phyloP scores from a whole-genome alignment of 2,113 vertebrate species.

The Drymodes brunneopygia region DNA sequence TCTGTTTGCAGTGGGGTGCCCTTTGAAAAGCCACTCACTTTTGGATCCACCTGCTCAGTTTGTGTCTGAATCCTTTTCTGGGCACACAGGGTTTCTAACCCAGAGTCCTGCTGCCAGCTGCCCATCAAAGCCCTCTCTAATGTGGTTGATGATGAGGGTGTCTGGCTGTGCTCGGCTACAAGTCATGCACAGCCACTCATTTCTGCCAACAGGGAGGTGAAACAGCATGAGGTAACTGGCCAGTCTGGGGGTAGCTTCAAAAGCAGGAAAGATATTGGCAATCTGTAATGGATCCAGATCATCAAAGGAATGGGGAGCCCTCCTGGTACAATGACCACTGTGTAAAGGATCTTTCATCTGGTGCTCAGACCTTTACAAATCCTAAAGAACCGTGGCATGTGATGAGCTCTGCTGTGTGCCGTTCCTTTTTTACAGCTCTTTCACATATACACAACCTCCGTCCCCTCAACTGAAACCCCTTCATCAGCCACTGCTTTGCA shows the following conservation, averaged over 20 bases:
- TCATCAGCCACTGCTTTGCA: background rate
- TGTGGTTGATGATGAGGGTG: background rate
- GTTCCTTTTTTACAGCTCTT: background rate
- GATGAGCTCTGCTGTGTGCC: background rate
- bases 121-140: background rate
- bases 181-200: background rate
- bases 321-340: background rate
- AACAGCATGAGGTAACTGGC: background rate
- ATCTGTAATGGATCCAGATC: background rate
- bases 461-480: background rate
- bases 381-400: background rate
- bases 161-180: background rate
- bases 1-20: background rate
- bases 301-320: background rate
- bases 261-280: background rate
- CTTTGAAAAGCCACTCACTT: constrained; percentile 18
- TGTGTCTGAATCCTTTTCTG: background rate
- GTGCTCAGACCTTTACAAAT: background rate
- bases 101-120: background rate
- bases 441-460: background rate
- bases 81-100: background rate
- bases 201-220: background rate
- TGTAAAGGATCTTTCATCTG: background rate
- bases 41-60: background rate
- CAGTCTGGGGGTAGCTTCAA: background rate